phyloP scores from a whole-genome alignment of 2,888 invertebrate species.

The Digitonthophagus gazella region DNA sequence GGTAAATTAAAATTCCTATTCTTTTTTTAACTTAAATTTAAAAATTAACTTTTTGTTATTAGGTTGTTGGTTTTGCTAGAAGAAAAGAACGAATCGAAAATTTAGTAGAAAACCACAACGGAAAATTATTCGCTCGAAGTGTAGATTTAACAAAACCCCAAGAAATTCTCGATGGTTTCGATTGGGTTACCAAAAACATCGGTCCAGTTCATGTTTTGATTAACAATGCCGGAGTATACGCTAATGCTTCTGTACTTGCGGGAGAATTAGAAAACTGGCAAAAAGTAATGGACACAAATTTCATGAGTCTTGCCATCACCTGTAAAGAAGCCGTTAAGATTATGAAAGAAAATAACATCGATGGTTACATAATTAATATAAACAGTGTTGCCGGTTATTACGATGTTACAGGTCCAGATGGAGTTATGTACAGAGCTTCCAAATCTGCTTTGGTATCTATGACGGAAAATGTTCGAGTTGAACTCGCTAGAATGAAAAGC shows the following conservation, averaged over 20 bases:
- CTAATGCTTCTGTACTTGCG: conserved; percentile 24
- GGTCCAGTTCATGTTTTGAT: conserved; percentile 35
- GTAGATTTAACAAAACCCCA: conserved; percentile 34
- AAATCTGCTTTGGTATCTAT: conserved; percentile 35
- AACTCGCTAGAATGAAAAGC: conserved; percentile 25
- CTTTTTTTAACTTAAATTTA: not conserved
- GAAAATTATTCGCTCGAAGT: conserved; percentile 28
- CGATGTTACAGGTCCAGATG: conserved; percentile 24
- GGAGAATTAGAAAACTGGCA: conserved; percentile 32
- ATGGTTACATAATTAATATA: conserved; percentile 35
- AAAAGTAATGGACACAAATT: conserved; percentile 29
- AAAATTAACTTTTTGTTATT: conserved; percentile 26
- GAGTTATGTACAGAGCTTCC: conserved; percentile 30
- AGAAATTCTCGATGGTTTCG: conserved; percentile 33
- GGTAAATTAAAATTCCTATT: conserved; percentile 21
- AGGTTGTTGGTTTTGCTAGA: conserved; percentile 45
- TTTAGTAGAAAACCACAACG: conserved; percentile 10
- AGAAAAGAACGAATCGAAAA: conserved; percentile 25
- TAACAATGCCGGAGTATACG: conserved; percentile 34
- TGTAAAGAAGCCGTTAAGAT: conserved; percentile 33
- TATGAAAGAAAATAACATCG: conserved; percentile 33
- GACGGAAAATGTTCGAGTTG: conserved; percentile 32
- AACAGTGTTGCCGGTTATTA: conserved; percentile 34
- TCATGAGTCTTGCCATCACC: conserved; percentile 28
- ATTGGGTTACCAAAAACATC: conserved; percentile 32